Evolutionary conservation across 92 coral and sea anemone species (phyloP).

Genomic region (Paramuricea clavata): DNA sequence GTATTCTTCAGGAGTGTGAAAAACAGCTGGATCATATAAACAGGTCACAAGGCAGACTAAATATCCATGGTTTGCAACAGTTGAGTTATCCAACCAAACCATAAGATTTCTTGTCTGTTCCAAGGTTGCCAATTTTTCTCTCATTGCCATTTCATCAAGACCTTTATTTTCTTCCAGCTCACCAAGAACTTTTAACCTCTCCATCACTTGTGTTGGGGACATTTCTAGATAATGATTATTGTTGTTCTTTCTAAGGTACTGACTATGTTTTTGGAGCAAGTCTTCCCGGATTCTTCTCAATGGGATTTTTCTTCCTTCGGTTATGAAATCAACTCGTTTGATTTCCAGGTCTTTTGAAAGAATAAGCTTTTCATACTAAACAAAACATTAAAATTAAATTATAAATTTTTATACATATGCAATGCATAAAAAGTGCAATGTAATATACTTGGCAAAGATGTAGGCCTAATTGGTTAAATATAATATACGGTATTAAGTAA

Average conservation of each 20-base stretch:
- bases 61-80: conserved; percentile 64
- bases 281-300: conserved; percentile 33
- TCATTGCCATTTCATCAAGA: neutral
- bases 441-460: too few species aligned
- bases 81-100: conserved; percentile 54
- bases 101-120: conserved; percentile 54
- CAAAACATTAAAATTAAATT: neutral
- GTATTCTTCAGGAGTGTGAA: conserved; percentile 44
- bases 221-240: conserved; percentile 24
- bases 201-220: neutral
- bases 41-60: conserved; percentile 55
- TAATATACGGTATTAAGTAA: neutral
- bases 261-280: conserved; percentile 35
- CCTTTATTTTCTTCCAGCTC: conserved; percentile 32
- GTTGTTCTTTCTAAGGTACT: conserved; percentile 33
- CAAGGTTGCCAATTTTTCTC: conserved; percentile 23
- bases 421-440: too few species aligned
- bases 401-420: neutral
- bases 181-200: conserved; percentile 26
- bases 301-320: conserved; percentile 60
- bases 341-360: conserved; percentile 38
- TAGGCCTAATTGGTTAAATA: too few species aligned
- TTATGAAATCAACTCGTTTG: conserved; percentile 13
- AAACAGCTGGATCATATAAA: conserved; percentile 58
- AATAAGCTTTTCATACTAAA: conserved; percentile 60